Base-by-base conservation (phyloP, 2,797 vertebrate genomes). In the Sebastiscus albofasciatus region DNA sequence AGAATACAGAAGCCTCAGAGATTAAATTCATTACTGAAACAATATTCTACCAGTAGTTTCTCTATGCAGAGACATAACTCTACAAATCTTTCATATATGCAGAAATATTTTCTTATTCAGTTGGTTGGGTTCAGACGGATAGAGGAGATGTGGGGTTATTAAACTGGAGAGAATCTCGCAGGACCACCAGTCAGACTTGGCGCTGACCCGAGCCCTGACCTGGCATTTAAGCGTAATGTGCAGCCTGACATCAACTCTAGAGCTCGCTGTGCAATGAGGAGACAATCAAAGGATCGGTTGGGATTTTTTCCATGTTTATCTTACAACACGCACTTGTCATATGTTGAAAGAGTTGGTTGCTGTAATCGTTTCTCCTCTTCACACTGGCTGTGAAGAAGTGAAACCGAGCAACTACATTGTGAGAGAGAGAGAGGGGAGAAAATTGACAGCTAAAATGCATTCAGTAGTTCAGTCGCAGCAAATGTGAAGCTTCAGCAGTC, bases 181-280 rank as follows among this genome's bases (percentile, higher is more conserved):
- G 29, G 14, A 42, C 52, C 56, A 56, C 9, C n/a, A 3, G 39
- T 27, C 49, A 34, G 20, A 26, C 46, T 62, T 12, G 27, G n/a
- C 20, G 33, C 16, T 80, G 85, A 82, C 77, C 81, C 42, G 54
- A 73, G 59, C 39, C 29, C 67, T 79, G 79, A 81, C 69, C 59
- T 79, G 80, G 31, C 81, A 84, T 82, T 84, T 83, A 27, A 61
- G 61, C 14, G 39, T 66, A 72, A 81, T 77, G 11, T 65, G 31
- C 61, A 69, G 42, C 69, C 75, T 62, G 36, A 36, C 74, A 62
- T 79, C 20, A 58, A 68, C 46, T 60, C 59, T 12, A 36, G 39
- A 55, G 64, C 54, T 60, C 55, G 18, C 18, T 12, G 54, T 56
- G 29, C 52, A 20, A 18, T 9, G 11, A 7, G 39, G 20, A 59